phyloP scores from a whole-genome alignment of 2,113 vertebrate species.

The Platycercus adscitus region DNA sequence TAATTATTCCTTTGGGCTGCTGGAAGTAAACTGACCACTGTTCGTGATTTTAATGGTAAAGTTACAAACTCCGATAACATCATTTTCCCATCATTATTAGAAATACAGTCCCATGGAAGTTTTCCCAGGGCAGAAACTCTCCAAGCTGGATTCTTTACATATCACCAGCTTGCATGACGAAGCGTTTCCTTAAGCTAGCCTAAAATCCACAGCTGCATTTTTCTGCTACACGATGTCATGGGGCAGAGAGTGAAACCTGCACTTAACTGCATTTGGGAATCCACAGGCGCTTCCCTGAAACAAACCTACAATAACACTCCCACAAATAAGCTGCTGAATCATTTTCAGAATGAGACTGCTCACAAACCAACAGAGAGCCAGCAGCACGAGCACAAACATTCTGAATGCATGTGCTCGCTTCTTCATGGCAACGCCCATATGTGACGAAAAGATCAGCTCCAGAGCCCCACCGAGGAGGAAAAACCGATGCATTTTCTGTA shows the following conservation, averaged over 20 bases:
- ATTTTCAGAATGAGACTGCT: accelerated
- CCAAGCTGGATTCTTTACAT: neutral
- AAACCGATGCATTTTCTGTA: neutral
- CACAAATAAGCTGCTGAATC: accelerated
- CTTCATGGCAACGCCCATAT: accelerated
- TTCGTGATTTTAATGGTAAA: neutral
- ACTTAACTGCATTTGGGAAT: neutral
- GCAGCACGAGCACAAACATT: neutral
- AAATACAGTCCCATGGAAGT: slow-evolving; percentile 10
- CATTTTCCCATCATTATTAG: slow-evolving; percentile 32
- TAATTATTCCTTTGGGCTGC: neutral
- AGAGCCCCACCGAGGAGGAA: neutral
- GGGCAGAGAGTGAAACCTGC: neutral
- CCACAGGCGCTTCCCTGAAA: neutral
- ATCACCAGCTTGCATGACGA: neutral
- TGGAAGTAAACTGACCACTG: neutral
- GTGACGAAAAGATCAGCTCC: accelerated
- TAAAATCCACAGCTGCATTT: slow-evolving; percentile 44
- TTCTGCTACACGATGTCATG: neutral
- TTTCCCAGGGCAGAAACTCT: slow-evolving; percentile 14
- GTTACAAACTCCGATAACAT: slow-evolving; percentile 7
- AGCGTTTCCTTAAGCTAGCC: neutral
- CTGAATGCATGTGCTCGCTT: accelerated
- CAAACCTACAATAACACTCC: accelerated
- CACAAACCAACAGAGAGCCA: neutral